phyloP scores from a whole-genome alignment of 2,888 invertebrate genomes.

The Drosophila fungiperda region DNA sequence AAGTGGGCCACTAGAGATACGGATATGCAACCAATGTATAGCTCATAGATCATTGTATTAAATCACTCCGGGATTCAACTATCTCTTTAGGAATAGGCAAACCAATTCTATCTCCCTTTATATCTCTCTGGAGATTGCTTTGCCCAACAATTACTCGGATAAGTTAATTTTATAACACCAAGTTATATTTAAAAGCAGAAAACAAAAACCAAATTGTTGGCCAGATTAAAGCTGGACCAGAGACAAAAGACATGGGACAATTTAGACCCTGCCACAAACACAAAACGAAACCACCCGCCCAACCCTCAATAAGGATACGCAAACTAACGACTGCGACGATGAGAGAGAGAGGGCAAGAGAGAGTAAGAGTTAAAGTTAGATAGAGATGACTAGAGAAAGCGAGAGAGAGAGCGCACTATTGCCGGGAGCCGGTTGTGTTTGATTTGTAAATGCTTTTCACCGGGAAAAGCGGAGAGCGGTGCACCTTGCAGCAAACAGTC shows the following conservation, averaged over 20 bases:
- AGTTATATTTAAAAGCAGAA: slow-evolving; percentile 8
- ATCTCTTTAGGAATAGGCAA: not conserved
- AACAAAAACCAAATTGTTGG: slow-evolving; percentile 36
- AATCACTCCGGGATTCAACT: not conserved
- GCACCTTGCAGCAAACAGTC: slow-evolving; percentile 73
- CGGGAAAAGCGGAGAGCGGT: slow-evolving; percentile 33
- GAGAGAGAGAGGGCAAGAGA: not conserved
- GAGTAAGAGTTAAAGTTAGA: not conserved
- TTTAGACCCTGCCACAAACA: slow-evolving; percentile 37
- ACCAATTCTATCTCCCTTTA: not conserved
- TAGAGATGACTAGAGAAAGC: slow-evolving; percentile 1
- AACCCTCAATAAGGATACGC: slow-evolving; percentile 49
- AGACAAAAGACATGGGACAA: slow-evolving; percentile 36
- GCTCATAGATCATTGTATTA: not conserved
- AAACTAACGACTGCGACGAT: not conserved
- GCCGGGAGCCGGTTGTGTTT: slow-evolving; percentile 41
- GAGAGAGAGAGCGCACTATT: slow-evolving; percentile 16
- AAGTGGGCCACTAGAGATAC: not conserved
- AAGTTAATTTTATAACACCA: slow-evolving; percentile 36
- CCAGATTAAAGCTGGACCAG: slow-evolving; percentile 46
- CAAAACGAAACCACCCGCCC: not conserved
- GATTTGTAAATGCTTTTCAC: slow-evolving; percentile 6
- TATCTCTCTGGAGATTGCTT: not conserved
- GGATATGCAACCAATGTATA: not conserved
- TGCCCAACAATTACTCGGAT: slow-evolving; percentile 10